Evolutionary conservation across 2,888 invertebrate genomes (phyloP).

Genomic region (Altica lythri): DNA sequence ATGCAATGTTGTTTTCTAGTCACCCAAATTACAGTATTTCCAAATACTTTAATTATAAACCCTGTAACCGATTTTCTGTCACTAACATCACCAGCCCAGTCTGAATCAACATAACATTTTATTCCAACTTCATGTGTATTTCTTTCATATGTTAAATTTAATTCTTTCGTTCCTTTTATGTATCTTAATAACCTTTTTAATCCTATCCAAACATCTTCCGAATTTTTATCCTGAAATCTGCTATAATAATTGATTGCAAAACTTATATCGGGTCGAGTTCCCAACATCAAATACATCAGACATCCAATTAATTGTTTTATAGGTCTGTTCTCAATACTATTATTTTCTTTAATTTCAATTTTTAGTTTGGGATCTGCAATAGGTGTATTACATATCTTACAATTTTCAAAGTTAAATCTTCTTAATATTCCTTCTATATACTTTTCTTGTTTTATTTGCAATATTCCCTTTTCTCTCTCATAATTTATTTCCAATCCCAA

Average conservation of each 20-base stretch:
- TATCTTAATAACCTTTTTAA: neutral
- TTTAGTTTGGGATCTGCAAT: neutral
- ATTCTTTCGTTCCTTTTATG: neutral
- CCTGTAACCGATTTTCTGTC: neutral
- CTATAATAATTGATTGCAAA: neutral
- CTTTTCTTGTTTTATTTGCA: conserved; percentile 14
- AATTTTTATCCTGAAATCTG: neutral
- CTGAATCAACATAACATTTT: neutral
- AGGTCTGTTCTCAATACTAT: neutral
- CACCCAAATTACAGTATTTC: too few relatives aligned
- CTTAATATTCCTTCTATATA: conserved; percentile 11
- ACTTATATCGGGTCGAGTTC: neutral
- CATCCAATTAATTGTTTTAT: neutral
- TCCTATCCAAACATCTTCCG: neutral
- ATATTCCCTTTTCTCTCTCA: conserved; percentile 21
- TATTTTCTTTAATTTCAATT: neutral
- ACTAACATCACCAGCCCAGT: neutral
- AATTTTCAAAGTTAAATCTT: conserved; percentile 25
- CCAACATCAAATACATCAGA: neutral
- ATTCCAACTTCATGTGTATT: neutral
- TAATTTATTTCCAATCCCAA: conserved; percentile 33
- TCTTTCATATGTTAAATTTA: neutral
- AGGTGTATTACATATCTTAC: conserved; percentile 11
- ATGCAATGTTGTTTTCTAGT: too few relatives aligned
- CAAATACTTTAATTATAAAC: neutral